A percentile compares a stretch with the other conserved stretches of the same genome.
phyloP scores from a whole-genome alignment of 2,888 invertebrate genomes.

The Drosophila barbarae region DNA sequence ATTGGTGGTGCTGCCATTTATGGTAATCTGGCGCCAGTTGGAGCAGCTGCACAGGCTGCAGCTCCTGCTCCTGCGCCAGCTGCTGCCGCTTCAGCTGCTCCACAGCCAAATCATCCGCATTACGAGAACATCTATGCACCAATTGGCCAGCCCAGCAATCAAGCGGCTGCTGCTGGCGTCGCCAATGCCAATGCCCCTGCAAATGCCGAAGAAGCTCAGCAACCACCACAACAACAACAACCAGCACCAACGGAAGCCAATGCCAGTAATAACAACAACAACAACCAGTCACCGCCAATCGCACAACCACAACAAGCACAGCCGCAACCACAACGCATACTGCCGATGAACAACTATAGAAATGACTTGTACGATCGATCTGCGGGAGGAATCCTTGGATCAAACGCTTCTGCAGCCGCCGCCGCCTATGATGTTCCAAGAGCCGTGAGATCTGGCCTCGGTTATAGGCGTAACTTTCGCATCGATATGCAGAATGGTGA shows the following conservation, averaged over 20 bases:
- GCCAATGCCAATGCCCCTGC: constrained; percentile 76
- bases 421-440: constrained; percentile 79
- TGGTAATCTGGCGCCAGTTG: constrained; percentile 50
- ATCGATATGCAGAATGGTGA: constrained; percentile 77
- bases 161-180: constrained; percentile 57
- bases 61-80: constrained; percentile 47
- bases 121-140: constrained; percentile 82
- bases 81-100: constrained; percentile 43
- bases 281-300: constrained; percentile 44
- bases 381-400: constrained; percentile 35
- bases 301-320: constrained; percentile 34
- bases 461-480: constrained; percentile 79
- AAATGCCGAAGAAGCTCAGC: constrained; percentile 62
- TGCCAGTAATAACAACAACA: constrained; percentile 44
- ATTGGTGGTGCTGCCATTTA: constrained; percentile 80
- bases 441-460: constrained; percentile 77
- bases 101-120: constrained; percentile 77
- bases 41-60: constrained; percentile 32
- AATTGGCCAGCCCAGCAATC: constrained; percentile 78
- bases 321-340: constrained; percentile 54
- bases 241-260: constrained; percentile 49
- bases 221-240: constrained; percentile 31
- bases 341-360: constrained; percentile 76
- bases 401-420: constrained; percentile 45
- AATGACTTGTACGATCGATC: constrained; percentile 79